Base-by-base conservation (phyloP, 2,797 vertebrate genomes). In the Ataeniobius toweri region DNA sequence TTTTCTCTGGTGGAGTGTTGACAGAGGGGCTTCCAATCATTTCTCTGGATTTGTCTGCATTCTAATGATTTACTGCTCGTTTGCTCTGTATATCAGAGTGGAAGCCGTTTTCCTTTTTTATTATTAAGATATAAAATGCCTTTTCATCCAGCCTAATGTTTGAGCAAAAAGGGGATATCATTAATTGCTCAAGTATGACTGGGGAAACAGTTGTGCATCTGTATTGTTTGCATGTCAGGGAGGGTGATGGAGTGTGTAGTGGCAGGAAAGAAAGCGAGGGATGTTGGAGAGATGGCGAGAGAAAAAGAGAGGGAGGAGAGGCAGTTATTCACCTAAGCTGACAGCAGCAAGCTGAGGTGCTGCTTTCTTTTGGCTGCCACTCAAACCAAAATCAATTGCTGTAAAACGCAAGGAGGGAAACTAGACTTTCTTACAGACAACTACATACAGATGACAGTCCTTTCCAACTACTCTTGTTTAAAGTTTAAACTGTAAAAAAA, bases 381-480 rank as follows among this genome's bases (percentile, higher is more conserved):
- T 96, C 93, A 94, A 91, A 80, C 85, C 86, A 85, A 92, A 94
- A 95, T 94, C 93, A 92, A 93, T 94, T 89, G 84, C 85, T 92
- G 88, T 93, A 90, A 92, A 93, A 89, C 85, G 88, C 86, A 85
- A 81, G 78, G 86, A 88, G 65, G 83, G 83, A 90, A 92, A 86
- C 91, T 85, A 83, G 89, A 89, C 84, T 78, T 1, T 59, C 65
- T 76, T 78, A 12, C 31, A 73, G 74, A 70, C 46, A 46, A 44
- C 80, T 55, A 75, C 79, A 87, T 58, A 78, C 68, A 46, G 65
- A 73, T 73, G 14, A 41, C 2, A 39, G 20, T 76, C 53, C 41
- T 36, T 80, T 81, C 5, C 69, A 59, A 59, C 63, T 69, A 50
- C 31, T n/a, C 22, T 75, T 51, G 46, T 20, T 31, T 14, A 39